These are phyloP conservation scores for Piaya cayana DNA, from an alignment of 2,113 vertebrate genomes.

Conservation along the genomic window DNA sequence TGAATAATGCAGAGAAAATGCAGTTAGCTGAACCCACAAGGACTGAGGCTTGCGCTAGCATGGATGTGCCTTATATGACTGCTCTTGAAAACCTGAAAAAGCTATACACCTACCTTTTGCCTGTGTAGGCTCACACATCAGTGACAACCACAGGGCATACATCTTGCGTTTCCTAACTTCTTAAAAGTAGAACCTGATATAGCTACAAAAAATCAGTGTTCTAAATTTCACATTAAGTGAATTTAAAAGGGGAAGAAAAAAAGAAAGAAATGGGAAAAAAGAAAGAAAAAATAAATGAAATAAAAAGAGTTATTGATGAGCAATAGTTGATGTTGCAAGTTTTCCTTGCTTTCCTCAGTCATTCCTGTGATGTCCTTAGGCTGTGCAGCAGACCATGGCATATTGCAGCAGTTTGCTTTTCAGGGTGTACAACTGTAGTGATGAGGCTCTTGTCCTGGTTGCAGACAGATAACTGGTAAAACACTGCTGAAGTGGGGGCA, in stretches of 20 bases:
- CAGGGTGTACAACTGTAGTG: rapidly evolving
- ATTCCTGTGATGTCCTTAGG: neutral
- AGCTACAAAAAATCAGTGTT: neutral
- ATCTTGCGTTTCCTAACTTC: neutral
- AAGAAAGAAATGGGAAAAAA: neutral
- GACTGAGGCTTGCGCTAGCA: neutral
- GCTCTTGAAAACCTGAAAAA: neutral
- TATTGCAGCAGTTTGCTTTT: neutral
- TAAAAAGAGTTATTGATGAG: neutral
- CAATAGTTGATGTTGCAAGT: neutral
- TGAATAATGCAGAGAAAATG: neutral
- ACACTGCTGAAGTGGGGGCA: neutral
- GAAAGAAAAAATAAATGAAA: too few species aligned
- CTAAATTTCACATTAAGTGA: neutral
- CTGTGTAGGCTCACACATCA: neutral
- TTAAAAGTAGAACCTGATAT: neutral
- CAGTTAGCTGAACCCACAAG: rapidly evolving
- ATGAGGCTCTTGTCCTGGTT: neutral
- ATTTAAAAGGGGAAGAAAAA: too few species aligned
- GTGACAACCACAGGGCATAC: neutral
- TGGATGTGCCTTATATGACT: rapidly evolving
- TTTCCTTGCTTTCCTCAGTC: neutral
- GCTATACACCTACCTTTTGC: rapidly evolving
- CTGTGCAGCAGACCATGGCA: neutral
- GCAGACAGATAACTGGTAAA: neutral